Conservation (phyloP, 2,797 vertebrate species). For the Danio albolineatus region DNA sequence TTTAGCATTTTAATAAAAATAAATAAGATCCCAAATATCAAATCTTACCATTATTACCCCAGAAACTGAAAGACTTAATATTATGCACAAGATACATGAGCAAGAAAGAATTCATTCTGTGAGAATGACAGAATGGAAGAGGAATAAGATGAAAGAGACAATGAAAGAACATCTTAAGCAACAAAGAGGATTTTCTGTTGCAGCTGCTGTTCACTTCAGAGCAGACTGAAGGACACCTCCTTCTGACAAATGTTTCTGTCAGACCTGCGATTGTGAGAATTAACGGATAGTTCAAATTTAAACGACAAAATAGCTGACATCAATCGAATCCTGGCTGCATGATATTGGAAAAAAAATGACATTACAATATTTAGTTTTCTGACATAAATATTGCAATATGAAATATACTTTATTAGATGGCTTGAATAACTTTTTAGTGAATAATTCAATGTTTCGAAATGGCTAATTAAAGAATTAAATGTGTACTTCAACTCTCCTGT, state of each 20-base stretch:
- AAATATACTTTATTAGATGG: no score
- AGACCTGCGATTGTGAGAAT: conserved; percentile 30
- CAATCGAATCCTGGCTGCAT: conserved; percentile 2
- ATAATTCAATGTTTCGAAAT: no score
- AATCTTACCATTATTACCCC: background rate
- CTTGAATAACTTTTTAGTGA: no score
- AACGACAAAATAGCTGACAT: background rate
- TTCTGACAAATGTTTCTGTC: conserved; percentile 7
- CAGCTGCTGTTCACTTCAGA: conserved; percentile 12
- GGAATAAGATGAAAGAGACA: conserved; percentile 24
- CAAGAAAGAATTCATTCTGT: background rate
- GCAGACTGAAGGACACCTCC: conserved; percentile 16
- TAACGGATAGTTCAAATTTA: conserved; percentile 11
- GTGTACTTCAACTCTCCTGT: no score
- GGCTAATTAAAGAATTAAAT: no score
- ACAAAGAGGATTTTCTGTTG: conserved; percentile 9
- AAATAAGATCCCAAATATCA: background rate
- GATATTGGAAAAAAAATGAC: no score
- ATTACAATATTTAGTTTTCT: no score
- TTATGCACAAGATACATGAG: background rate
- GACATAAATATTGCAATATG: no score
- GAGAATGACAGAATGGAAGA: background rate
- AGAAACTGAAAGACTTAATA: background rate
- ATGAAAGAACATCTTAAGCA: background rate
- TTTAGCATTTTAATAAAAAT: no score